A percentile compares a stretch with the other conserved stretches of the same genome.
Evolutionary conservation across 2,797 vertebrate genomes (phyloP).

Genomic region (Neostethus bicornis): DNA sequence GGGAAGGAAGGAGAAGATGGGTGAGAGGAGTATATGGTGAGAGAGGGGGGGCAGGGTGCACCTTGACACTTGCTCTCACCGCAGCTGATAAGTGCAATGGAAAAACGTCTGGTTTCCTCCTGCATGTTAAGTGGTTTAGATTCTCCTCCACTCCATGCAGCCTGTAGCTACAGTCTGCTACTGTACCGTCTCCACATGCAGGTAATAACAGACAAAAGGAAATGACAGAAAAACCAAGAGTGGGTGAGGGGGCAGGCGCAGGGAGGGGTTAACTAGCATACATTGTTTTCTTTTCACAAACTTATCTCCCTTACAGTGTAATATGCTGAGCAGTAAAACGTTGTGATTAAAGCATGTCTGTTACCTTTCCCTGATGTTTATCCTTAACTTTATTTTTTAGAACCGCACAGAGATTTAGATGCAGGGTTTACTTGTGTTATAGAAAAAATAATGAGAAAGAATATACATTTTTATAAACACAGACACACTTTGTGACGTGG

Average conservation of each 20-base stretch:
- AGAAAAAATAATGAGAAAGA: constrained; percentile 44
- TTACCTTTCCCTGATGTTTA: constrained; percentile 15
- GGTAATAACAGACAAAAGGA: constrained; percentile 70
- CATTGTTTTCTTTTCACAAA: constrained; percentile 24
- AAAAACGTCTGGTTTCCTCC: constrained; percentile 92
- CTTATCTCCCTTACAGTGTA: constrained; percentile 16
- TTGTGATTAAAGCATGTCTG: constrained; percentile 3
- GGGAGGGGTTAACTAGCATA: constrained; percentile 22
- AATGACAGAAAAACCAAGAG: constrained; percentile 54
- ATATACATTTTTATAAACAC: constrained; percentile 61
- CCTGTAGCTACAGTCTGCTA: constrained; percentile 82
- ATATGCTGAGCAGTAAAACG: constrained; percentile 21
- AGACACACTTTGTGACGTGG: constrained; percentile 46
- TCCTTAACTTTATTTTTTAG: constrained; percentile 21
- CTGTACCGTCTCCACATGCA: constrained; percentile 67
- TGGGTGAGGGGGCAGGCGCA: constrained; percentile 12
- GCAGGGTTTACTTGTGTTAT: constrained; percentile 44
- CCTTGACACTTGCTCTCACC: constrained; percentile 80
- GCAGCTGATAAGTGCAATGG: constrained; percentile 92
- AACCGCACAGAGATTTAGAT: constrained; percentile 36
- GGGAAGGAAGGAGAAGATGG: constrained; percentile 71
- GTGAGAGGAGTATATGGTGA: constrained; percentile 77
- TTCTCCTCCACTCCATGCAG: constrained; percentile 60
- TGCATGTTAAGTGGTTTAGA: constrained; percentile 89
- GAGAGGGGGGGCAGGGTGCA: constrained; percentile 78